Base-by-base conservation (phyloP, 2,797 vertebrate species). In the Tenualosa ilisha region DNA sequence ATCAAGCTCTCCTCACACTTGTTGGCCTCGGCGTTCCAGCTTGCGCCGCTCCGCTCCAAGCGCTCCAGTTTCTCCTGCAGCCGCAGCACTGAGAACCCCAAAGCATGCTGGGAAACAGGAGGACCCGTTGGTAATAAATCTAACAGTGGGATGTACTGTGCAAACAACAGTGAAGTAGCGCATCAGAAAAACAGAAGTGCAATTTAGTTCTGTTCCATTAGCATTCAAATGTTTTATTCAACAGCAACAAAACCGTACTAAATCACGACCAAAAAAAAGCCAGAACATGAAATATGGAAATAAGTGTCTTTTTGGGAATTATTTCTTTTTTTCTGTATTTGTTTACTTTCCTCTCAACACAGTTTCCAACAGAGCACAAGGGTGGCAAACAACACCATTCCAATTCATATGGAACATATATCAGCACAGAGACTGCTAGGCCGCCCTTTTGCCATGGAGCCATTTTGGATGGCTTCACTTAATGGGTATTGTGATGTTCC, bases 51-150 rank as follows among this genome's bases (percentile, higher is more conserved):
- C 46, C 46, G 89, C 68, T 96, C 94, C 20, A 96, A 90, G 54
- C 56, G 84, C 50, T 94, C 91, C 83, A 97, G 90, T 86, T 96
- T 95, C 85, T 93, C 93, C 87, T 96, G 94, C n/a, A 97, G 89
- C 56, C 90, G 93, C 88, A 93, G 93, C 85, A 95, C 92, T 56
- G 95, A 95, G 92, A 96, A 81, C 53, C 92, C 94, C 86, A 94
- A 90, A 79, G 84, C 91, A 87, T 90, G 93, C 96, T 97, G 90
- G 43, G 87, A 81, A 6, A 56, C 9, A 84, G 53, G 37, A n/a
- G 79, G 81, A 46, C 49, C 22, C 13, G 40, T n/a, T 20, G 22
- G 22, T 54, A 72, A 72, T 84, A 49, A 37, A 79, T 79, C 8
- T 40, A 37, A 7, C 40, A 79, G 68, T 20, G 72, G 37, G 37